Conservation (phyloP, 2,113 vertebrate species). For the Cyanocitta stelleri region DNA sequence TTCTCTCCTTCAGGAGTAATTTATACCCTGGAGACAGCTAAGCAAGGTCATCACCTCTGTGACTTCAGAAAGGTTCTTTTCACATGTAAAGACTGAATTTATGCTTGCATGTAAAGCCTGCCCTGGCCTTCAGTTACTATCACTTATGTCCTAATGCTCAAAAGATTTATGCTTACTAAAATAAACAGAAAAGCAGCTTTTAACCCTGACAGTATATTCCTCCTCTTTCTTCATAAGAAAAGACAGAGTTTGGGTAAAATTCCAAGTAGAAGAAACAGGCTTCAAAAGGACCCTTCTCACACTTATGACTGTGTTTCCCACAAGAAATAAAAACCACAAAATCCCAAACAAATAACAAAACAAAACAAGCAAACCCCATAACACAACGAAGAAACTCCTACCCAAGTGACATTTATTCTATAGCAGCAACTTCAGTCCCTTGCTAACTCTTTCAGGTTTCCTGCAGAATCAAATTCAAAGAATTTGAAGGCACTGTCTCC, state of each 20-base stretch:
- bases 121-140: not conserved
- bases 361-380: not conserved
- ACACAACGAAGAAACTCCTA: rapidly evolving
- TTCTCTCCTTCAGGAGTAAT: not conserved
- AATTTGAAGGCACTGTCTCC: not conserved
- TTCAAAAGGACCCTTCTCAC: not conserved
- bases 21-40: not conserved
- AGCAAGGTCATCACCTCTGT: not conserved
- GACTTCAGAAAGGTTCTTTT: not conserved
- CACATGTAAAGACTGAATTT: not conserved
- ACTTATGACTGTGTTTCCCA: not conserved
- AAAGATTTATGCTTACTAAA: not conserved
- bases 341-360: not conserved
- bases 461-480: not conserved
- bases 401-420: not conserved
- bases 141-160: not conserved
- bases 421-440: not conserved
- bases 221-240: not conserved
- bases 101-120: not conserved
- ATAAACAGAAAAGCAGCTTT: not conserved
- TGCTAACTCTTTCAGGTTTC: not conserved
- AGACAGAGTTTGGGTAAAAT: not conserved
- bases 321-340: not conserved
- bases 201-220: not conserved
- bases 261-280: not conserved